Evolutionary conservation across 2,113 vertebrate species (phyloP), one percentile per base, ranked within the genome.

Genomic region (Bufo bufo): DNA sequence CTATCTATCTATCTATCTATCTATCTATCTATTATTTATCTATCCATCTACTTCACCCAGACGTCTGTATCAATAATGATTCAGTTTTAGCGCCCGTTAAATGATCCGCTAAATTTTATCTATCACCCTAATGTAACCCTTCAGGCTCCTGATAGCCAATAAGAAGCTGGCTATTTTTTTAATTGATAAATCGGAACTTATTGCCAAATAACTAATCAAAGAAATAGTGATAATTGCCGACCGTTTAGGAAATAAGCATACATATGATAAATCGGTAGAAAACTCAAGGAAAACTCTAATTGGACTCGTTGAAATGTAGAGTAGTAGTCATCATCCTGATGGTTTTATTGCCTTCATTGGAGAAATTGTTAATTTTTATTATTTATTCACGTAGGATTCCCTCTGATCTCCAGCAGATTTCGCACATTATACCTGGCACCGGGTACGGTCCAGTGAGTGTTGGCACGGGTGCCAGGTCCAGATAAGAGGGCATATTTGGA

Each of bases 31-130:
- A 66, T 43, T 43, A 43, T 71, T 23, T 71, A 43, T 74, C 43
- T 74, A 74, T 74, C 43, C 47, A 74, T 16, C 33, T 16, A 77
- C 50, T 3, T 20, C 19, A 23, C 17, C 50, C 50, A 54, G 14
- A 56, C 77, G 77, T 79, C 77, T 79, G 52, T 79, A 56, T 56
- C 77, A 79, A 79, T 79, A 56, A 23, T 54, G 50, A 79, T 54
- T 33, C 56, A 79, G 20, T 79, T 79, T 50, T 79, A 79, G 45
- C 19, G n/a, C 6, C 16, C 17, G 49, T 23, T 49, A 79, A 79
- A 79, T 79, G 77, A 79, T 79, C 20, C 77, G 77, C 50, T 79
- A 79, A 79, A 79, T 79, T 79, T 79, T 56, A 54, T 54, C 52
- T 79, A 79, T 79, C 77, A 23, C 17, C 50, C 33, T 33, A 0